These are phyloP conservation scores for Lates japonicus DNA, from an alignment of 2,797 vertebrate genomes.

Conservation along the genomic window DNA sequence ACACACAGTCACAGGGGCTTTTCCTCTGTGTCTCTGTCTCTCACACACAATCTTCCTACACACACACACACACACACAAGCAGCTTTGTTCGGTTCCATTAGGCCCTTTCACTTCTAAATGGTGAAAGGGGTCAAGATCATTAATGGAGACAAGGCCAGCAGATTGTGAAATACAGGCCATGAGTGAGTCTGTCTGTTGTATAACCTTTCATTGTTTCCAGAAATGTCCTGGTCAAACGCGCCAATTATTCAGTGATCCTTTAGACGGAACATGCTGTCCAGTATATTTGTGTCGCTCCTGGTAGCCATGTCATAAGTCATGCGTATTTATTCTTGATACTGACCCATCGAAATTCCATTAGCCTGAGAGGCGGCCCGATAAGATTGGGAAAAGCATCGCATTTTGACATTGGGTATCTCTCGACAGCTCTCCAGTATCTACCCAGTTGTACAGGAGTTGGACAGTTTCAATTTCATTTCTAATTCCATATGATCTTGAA, in stretches of 20 bases:
- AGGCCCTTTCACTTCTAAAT: slow-evolving; percentile 76
- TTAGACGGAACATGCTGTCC: slow-evolving; percentile 76
- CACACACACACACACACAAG: slow-evolving; percentile 37
- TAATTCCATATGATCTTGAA: slow-evolving; percentile 73
- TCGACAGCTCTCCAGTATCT: slow-evolving; percentile 51
- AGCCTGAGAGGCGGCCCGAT: slow-evolving; percentile 66
- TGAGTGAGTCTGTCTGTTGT: slow-evolving; percentile 75
- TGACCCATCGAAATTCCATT: slow-evolving; percentile 80
- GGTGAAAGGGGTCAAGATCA: slow-evolving; percentile 78
- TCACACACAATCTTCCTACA: slow-evolving; percentile 12
- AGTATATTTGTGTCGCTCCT: slow-evolving; percentile 76
- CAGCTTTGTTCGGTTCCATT: slow-evolving; percentile 82
- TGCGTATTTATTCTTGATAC: slow-evolving; percentile 75
- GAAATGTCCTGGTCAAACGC: slow-evolving; percentile 77
- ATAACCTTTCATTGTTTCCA: slow-evolving; percentile 80
- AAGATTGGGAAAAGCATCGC: slow-evolving; percentile 74
- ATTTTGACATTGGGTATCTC: slow-evolving; percentile 70
- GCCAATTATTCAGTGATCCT: slow-evolving; percentile 80
- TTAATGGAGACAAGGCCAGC: slow-evolving; percentile 78
- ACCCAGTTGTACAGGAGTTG: slow-evolving; percentile 38
- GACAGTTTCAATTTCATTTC: slow-evolving; percentile 73
- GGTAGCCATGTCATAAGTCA: slow-evolving; percentile 76
- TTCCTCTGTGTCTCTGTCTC: slow-evolving; percentile 57
- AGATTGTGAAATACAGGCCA: slow-evolving; percentile 79
- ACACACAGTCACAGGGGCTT: slow-evolving; percentile 74